Conservation (phyloP, 2,888 invertebrate genomes). For the Drosophila buzzatii region DNA sequence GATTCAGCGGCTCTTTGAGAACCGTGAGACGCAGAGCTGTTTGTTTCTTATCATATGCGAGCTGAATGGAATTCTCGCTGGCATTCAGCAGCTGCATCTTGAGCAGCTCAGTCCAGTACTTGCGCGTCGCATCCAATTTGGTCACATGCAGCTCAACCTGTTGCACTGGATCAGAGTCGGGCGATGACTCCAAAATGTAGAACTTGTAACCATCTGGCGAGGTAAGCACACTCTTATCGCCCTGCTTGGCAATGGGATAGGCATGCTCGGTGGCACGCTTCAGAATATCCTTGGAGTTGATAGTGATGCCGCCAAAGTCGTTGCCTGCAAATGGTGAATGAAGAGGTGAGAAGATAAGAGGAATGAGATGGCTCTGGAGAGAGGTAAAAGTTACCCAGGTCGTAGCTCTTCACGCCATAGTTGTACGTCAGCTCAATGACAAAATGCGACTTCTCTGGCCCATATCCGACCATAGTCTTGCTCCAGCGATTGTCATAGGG, state of each 20-base stretch:
- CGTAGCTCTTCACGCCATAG: conserved; percentile 95
- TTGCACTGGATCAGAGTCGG: conserved; percentile 91
- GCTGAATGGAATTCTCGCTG: conserved; percentile 87
- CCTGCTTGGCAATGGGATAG: conserved; percentile 90
- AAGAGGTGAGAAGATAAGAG: background rate
- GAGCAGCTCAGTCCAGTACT: conserved; percentile 94
- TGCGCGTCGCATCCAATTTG: conserved; percentile 90
- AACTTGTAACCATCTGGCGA: conserved; percentile 98
- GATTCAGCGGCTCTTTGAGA: conserved; percentile 87
- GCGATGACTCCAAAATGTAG: conserved; percentile 89
- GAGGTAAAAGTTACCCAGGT: conserved; percentile 88
- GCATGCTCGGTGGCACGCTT: conserved; percentile 89
- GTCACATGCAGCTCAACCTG: conserved; percentile 93
- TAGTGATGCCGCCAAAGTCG: conserved; percentile 94
- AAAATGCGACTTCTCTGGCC: conserved; percentile 97
- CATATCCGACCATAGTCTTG: conserved; percentile 99
- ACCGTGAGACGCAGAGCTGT: conserved; percentile 90
- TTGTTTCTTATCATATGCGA: conserved; percentile 91
- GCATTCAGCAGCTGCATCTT: conserved; percentile 90
- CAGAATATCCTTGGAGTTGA: conserved; percentile 91
- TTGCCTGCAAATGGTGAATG: conserved; percentile 86
- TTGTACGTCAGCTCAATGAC: conserved; percentile 99
- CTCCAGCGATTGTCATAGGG: conserved; percentile 99
- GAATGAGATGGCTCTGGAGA: background rate
- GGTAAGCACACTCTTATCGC: conserved; percentile 88